phyloP scores from a whole-genome alignment of 2,888 invertebrate species.

The Agonopterix alstromeriana region DNA sequence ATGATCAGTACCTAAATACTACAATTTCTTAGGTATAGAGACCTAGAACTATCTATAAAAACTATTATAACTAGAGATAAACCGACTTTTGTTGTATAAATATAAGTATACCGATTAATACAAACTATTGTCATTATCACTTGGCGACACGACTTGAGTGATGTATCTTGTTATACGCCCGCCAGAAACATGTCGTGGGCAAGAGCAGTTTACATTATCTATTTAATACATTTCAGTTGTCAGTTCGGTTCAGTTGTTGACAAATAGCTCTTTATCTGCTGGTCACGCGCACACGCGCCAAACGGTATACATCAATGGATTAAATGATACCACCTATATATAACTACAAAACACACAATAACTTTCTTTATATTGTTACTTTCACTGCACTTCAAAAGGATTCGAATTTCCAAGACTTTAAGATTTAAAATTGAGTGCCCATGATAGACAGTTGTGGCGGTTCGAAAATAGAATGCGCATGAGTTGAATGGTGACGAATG shows the following conservation, averaged over 20 bases:
- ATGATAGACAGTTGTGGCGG: slow-evolving; percentile 16
- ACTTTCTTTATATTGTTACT: slow-evolving; percentile 53
- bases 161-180: too few species aligned
- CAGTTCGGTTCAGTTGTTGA: too few species aligned
- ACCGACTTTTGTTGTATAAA: too few species aligned
- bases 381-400: slow-evolving; percentile 36
- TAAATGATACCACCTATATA: slow-evolving; percentile 37
- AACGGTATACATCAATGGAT: slow-evolving; percentile 45
- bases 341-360: slow-evolving; percentile 32
- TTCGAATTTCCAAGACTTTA: slow-evolving; percentile 14
- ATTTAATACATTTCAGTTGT: slow-evolving; percentile 16
- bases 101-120: too few species aligned
- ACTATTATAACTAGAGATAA: too few species aligned
- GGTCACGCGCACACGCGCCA: slow-evolving; percentile 46
- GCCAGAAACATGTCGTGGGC: too few species aligned
- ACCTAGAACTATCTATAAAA: too few species aligned
- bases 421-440: slow-evolving; percentile 22
- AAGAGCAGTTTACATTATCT: not conserved
- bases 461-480: slow-evolving; percentile 31
- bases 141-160: too few species aligned
- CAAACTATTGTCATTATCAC: too few species aligned
- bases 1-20: too few species aligned
- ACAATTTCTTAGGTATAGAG: too few species aligned
- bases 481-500: slow-evolving; percentile 45
- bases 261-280: slow-evolving; percentile 17